Conservation (phyloP, 2,888 invertebrate species). For the Microctonus brassicae region DNA sequence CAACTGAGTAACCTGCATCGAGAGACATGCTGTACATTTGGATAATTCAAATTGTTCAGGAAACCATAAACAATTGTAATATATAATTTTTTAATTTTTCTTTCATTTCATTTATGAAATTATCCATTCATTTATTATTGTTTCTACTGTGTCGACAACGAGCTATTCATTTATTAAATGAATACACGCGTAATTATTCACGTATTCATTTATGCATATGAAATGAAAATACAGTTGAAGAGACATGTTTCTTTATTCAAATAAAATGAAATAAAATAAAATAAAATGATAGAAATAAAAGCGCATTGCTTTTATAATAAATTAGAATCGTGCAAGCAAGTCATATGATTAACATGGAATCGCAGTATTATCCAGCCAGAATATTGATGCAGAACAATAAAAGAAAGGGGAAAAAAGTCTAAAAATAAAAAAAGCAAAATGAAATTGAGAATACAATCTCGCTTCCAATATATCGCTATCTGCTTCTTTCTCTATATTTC, state of each 20-base stretch:
- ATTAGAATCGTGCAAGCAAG: slow-evolving; percentile 34
- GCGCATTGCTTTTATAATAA: background rate
- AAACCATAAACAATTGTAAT: slow-evolving; percentile 23
- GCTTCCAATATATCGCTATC: slow-evolving; percentile 38
- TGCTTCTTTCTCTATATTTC: background rate
- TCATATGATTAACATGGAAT: slow-evolving; percentile 30
- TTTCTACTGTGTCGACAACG: background rate
- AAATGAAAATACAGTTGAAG: background rate
- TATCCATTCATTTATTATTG: background rate
- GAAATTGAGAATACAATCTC: slow-evolving; percentile 41
- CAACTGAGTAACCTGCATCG: slow-evolving; percentile 18
- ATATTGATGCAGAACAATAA: slow-evolving; percentile 36
- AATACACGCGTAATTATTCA: background rate
- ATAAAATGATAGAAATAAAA: background rate
- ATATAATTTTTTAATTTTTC: background rate
- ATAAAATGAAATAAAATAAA: too few species aligned
- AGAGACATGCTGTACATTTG: slow-evolving; percentile 19
- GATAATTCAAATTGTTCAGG: slow-evolving; percentile 30
- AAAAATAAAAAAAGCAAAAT: slow-evolving; percentile 35
- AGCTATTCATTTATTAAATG: background rate
- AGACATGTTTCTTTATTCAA: background rate
- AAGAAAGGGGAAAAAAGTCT: slow-evolving; percentile 20
- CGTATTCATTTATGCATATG: background rate
- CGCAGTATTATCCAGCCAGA: background rate
- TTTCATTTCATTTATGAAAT: background rate